Evolutionary conservation across 2,888 invertebrate genomes (phyloP), one percentile per base, ranked within the genome.

Genomic region (Aphidius colemani): DNA sequence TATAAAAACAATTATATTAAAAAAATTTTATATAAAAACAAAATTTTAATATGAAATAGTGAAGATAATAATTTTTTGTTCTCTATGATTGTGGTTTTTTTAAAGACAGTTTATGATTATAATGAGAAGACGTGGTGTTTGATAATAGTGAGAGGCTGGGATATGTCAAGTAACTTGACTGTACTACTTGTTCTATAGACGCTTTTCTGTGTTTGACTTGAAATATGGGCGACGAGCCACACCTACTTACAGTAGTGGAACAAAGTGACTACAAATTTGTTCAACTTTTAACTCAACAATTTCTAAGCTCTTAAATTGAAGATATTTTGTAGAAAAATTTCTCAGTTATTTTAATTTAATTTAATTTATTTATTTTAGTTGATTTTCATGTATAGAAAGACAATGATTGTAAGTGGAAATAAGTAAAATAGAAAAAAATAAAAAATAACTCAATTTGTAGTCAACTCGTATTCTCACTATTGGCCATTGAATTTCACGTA

Each of bases 161-260:
- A 41, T 46, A 53, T 43, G 58, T 59, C 53, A 53, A 58, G 60
- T 63, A 64, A 69, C 66, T 62, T 69, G 69, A 57, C 70, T 73
- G n/a, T n/a, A 71, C 70, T 69, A 71, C 75, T 76, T 74, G 75
- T 75, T 74, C 72, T 65, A n/a, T n/a, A 69, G 61, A 70, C 67
- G 72, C 67, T 73, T 30, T 30, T 66, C 78, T 80, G 80, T 75
- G 74, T 71, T 74, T 79, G 80, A 79, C 80, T 79, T 79, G 76
- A 80, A 78, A 78, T 79, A 80, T 75, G 75, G 71, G 68, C 67
- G 69, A 61, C 71, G 72, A 30, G 71, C 79, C 80, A 79, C 79
- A 79, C 78, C 79, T 78, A 73, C 75, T 74, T 74, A 73, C 72
- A 70, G 69, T 71, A 50, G 75, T 59, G 65, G 68, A 76, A 76